Base-by-base conservation (phyloP, 2,888 invertebrate species). In the Melinaea marsaeus region DNA sequence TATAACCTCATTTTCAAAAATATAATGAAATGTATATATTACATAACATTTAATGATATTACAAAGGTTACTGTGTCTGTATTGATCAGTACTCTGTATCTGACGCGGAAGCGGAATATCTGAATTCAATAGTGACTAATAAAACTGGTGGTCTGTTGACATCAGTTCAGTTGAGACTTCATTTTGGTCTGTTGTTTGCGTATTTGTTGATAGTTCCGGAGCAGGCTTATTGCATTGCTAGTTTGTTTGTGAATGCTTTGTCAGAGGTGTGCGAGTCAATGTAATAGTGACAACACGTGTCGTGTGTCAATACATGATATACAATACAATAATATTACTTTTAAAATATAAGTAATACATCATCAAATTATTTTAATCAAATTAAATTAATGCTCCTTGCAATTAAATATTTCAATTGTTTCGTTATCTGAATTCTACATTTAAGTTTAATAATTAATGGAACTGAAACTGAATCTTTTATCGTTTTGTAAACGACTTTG, bases 241-340 rank as follows among this genome's bases (percentile, higher is more conserved):
- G 86, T 88, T 86, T 87, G 84, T 81, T 68, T 74, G 82, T 81
- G 88, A 85, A 87, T 87, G 87, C 88, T 87, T 88, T 88, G 85
- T 80, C 79, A 80, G 75, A 86, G 84, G 84, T 88, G 81, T 72
- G 72, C 72, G 72, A 72, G 22, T 22, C 22, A 22, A 75, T 77
- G 78, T 79, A 81, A 81, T 81, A 81, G 81, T 79, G 75, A 76
- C 74, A 69, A 70, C 68, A 75, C 71, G 78, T 80, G 75, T 76
- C 78, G 55, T 42, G 42, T 42, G 9, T 42, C 42, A 42, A 42
- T 42, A 9, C 7, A 6, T 9, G 42, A 42, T 42, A 42, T 42
- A 3, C 42, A 42, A 42, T 42, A 9, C 7, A 7, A 42, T 5
- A 42, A 9, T 42, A 42, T 42, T 42, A 9, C 6, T 22, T 42